phyloP scores from a whole-genome alignment of 2,888 invertebrate genomes.

The Nymphalis polychloros region DNA sequence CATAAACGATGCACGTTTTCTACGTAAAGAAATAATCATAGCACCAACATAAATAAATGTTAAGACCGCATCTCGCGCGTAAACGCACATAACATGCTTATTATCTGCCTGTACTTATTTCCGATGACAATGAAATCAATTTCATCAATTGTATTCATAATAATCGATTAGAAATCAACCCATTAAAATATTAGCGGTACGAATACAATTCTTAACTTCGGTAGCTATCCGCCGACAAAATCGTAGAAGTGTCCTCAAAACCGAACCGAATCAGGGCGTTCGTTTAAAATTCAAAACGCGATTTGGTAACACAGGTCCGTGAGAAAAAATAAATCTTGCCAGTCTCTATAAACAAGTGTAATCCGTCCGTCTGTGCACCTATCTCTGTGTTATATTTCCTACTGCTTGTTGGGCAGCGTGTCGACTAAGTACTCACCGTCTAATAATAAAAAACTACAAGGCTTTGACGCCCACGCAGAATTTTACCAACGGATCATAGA shows the following conservation, averaged over 20 bases:
- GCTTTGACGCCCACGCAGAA: slow-evolving; percentile 7
- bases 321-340: neutral
- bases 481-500: neutral
- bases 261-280: neutral
- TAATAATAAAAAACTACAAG: slow-evolving; percentile 22
- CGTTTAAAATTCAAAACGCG: neutral
- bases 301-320: slow-evolving; percentile 2
- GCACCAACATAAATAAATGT: neutral
- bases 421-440: slow-evolving; percentile 11
- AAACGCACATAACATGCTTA: neutral
- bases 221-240: neutral
- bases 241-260: neutral
- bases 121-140: neutral
- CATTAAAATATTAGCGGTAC: neutral
- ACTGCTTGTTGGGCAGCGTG: neutral
- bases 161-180: neutral
- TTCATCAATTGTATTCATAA: neutral
- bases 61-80: neutral
- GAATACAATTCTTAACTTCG: neutral
- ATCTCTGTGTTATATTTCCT: neutral
- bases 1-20: neutral
- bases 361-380: neutral
- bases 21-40: neutral
- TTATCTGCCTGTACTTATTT: neutral
- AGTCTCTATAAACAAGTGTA: too few species aligned